Conservation (phyloP, 2,797 vertebrate genomes). For the Enteromius trimaculatus region DNA sequence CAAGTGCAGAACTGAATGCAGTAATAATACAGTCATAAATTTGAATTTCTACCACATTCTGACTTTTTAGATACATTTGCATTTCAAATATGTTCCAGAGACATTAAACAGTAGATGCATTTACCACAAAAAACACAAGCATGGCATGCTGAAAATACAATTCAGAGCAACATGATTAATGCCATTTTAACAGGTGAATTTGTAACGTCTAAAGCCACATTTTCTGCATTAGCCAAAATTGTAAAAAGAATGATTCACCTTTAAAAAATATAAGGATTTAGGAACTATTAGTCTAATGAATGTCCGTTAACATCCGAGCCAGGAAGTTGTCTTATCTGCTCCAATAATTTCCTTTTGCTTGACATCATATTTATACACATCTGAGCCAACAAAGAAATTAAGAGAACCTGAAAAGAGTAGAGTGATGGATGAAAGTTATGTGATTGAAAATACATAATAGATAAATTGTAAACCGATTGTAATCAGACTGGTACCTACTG, state of each 20-base stretch:
- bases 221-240: not conserved
- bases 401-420: conserved; percentile 70
- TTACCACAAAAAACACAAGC: not conserved
- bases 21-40: not conserved
- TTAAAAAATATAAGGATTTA: not conserved
- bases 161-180: not conserved
- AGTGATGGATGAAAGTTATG: not conserved
- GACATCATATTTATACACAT: conserved; percentile 75
- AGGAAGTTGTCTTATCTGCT: conserved; percentile 74
- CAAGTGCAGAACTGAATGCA: not conserved
- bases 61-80: not conserved
- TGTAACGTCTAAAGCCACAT: not conserved
- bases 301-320: conserved; percentile 76
- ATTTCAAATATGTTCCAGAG: not conserved
- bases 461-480: conserved; percentile 1
- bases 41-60: not conserved
- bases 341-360: conserved; percentile 68
- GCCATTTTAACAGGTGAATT: not conserved
- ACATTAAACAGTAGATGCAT: not conserved
- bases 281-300: conserved; percentile 2
- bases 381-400: conserved; percentile 76
- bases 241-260: conserved; percentile 28
- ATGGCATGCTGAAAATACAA: not conserved
- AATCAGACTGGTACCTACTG: conserved; percentile 62
- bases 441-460: not conserved